Evolutionary conservation across 2,888 invertebrate genomes (phyloP).

Genomic region (Hydrotaea cyrtoneurina): DNA sequence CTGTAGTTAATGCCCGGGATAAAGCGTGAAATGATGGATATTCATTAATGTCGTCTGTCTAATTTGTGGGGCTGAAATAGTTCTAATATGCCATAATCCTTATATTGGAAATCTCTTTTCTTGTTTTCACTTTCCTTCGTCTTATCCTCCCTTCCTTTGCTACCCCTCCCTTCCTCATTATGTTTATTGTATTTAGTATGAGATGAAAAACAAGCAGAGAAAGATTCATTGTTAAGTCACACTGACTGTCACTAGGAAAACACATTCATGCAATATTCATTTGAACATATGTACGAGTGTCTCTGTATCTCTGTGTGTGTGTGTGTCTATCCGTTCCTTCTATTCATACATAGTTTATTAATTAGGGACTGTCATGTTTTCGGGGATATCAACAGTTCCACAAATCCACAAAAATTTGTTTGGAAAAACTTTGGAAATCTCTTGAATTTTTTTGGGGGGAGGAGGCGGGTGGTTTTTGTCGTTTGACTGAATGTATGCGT

Average conservation of each 20-base stretch:
- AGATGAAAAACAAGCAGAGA: not conserved
- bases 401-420: slow-evolving; percentile 61
- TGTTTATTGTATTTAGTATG: too few relatives aligned
- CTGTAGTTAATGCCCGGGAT: slow-evolving; percentile 25
- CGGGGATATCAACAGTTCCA: slow-evolving; percentile 59
- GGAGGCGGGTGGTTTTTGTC: not conserved
- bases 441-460: not conserved
- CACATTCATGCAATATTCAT: slow-evolving; percentile 14
- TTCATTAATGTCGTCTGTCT: slow-evolving; percentile 58
- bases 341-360: slow-evolving; percentile 60
- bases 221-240: slow-evolving; percentile 16
- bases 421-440: slow-evolving; percentile 13
- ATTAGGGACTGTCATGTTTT: slow-evolving; percentile 65
- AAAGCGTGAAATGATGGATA: slow-evolving; percentile 59
- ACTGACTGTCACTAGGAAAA: slow-evolving; percentile 13
- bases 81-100: slow-evolving; percentile 59
- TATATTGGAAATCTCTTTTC: slow-evolving; percentile 47
- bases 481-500: not conserved
- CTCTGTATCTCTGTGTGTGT: not conserved
- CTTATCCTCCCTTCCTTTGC: too few relatives aligned
- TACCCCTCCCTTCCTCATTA: too few relatives aligned
- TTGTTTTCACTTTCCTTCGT: not conserved
- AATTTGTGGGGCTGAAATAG: slow-evolving; percentile 51
- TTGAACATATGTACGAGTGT: not conserved
- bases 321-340: too few relatives aligned